A percentile compares a stretch with the other conserved stretches of the same genome.
These are phyloP conservation scores for Threskiornis aethiopicus DNA, from an alignment of 2,797 vertebrate species.

Conservation along the genomic window DNA sequence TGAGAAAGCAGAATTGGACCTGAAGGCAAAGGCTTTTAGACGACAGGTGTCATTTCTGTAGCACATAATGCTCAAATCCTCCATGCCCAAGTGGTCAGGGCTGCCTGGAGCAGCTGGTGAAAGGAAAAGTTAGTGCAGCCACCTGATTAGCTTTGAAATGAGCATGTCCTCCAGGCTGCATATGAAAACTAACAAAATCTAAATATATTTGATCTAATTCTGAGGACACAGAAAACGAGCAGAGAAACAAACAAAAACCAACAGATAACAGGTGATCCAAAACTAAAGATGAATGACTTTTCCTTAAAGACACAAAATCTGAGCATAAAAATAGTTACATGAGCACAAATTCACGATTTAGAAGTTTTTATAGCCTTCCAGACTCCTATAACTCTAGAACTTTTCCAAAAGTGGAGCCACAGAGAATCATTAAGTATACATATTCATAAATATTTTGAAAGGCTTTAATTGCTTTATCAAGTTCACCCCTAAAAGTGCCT, in stretches of 20 bases:
- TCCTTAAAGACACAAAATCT: background rate
- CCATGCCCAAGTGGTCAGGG: background rate
- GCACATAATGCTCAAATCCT: background rate
- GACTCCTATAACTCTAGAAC: background rate
- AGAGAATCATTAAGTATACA: background rate
- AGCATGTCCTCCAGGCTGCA: background rate
- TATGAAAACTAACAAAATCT: background rate
- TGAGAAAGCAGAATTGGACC: background rate
- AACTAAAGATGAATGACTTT: background rate
- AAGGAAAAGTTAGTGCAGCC: background rate
- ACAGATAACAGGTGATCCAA: background rate
- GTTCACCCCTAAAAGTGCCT: background rate
- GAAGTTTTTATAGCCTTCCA: background rate
- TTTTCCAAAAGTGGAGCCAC: background rate
- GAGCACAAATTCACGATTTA: background rate
- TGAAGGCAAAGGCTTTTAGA: constrained; percentile 18
- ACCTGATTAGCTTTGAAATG: background rate
- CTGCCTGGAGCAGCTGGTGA: background rate
- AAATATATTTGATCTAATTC: background rate
- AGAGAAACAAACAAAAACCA: background rate
- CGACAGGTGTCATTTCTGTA: background rate
- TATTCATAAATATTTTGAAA: background rate
- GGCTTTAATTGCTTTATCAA: background rate
- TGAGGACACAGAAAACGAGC: background rate
- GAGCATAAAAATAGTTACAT: background rate